These are phyloP conservation scores for Dryobates pubescens DNA, from an alignment of 2,797 vertebrate species.

Conservation along the genomic window DNA sequence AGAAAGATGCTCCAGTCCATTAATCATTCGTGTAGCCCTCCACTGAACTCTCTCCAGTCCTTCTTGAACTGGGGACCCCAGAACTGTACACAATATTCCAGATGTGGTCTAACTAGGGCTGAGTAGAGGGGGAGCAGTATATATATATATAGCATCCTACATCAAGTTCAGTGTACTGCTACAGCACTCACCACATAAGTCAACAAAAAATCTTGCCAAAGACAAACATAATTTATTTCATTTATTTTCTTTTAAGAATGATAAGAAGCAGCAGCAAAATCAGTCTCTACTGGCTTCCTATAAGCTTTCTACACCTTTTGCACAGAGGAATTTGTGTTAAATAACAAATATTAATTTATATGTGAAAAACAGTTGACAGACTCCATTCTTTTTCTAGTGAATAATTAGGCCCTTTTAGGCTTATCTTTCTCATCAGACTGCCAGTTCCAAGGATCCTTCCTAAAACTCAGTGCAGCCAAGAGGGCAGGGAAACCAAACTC, in stretches of 20 bases:
- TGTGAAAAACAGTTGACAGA: neutral
- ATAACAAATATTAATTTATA: neutral
- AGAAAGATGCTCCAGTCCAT: no score
- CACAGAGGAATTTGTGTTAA: neutral
- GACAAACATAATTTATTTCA: neutral
- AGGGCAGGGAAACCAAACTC: neutral
- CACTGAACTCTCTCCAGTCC: no score
- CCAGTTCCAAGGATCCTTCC: neutral
- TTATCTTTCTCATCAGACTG: neutral
- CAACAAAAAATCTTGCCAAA: neutral
- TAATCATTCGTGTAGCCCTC: no score
- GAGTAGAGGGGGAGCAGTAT: no score
- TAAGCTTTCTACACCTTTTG: neutral
- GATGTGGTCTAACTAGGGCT: no score
- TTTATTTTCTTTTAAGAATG: neutral
- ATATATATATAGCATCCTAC: neutral
- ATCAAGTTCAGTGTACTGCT: neutral
- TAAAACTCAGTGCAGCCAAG: neutral
- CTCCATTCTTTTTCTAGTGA: neutral
- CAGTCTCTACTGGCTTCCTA: neutral
- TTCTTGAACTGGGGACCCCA: no score
- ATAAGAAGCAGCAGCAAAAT: neutral
- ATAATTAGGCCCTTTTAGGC: neutral
- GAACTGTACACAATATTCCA: no score
- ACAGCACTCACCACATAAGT: neutral